phyloP scores from a whole-genome alignment of 2,113 vertebrate species.

The Gambusia affinis region DNA sequence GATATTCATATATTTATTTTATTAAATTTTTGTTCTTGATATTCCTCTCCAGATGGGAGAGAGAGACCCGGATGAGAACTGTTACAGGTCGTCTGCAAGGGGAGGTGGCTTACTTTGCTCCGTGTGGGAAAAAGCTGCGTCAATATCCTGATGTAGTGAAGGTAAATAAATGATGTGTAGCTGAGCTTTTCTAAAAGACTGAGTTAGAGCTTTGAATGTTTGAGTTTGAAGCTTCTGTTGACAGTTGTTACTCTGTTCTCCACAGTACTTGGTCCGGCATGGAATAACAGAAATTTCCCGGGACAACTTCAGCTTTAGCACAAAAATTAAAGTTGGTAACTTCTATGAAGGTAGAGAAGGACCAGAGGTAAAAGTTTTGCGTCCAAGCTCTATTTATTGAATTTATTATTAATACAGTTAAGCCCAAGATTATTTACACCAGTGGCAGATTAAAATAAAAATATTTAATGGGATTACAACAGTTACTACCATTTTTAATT shows the following conservation, averaged over 20 bases:
- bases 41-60: conserved; percentile 86
- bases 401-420: too few relatives aligned
- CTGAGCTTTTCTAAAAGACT: background rate
- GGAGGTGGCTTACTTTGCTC: conserved; percentile 93
- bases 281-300: conserved; percentile 95
- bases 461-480: too few relatives aligned
- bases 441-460: too few relatives aligned
- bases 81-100: conserved; percentile 89
- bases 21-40: background rate
- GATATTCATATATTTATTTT: background rate
- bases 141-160: conserved; percentile 96
- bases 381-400: background rate
- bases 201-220: background rate
- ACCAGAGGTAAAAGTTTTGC: conserved; percentile 84
- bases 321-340: conserved; percentile 97
- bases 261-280: conserved; percentile 94
- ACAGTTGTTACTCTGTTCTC: conserved; percentile 46
- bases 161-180: conserved; percentile 72
- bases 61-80: conserved; percentile 91
- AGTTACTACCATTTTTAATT: too few relatives aligned
- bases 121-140: conserved; percentile 94
- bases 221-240: background rate
- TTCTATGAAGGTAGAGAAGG: conserved; percentile 98
- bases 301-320: conserved; percentile 98
- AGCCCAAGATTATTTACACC: too few relatives aligned